Percentiles rank a stretch among this genome's conserved stretches.
Evolutionary conservation across 1,140 invertebrate genomes (phyloP).

Genomic region (Heliconius hewitsoni): DNA sequence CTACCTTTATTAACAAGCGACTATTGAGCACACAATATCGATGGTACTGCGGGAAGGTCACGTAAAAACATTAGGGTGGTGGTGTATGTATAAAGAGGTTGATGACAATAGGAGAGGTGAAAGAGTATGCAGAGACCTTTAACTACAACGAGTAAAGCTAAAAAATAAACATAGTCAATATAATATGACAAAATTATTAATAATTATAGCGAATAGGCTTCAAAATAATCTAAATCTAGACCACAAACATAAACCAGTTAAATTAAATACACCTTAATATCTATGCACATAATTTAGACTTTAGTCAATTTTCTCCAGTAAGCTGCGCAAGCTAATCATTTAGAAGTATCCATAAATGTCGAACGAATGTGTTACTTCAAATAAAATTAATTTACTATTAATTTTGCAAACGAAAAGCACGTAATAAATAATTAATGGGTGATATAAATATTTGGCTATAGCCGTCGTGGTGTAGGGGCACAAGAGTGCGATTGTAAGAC

Average conservation of each 20-base stretch:
- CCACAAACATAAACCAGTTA: not conserved
- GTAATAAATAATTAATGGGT: slow-evolving; percentile 15
- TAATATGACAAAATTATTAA: not conserved
- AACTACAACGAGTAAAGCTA: not conserved
- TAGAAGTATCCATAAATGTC: slow-evolving; percentile 21
- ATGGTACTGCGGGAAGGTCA: too few species aligned
- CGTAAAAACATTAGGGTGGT: too few species aligned
- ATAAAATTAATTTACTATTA: slow-evolving; percentile 29
- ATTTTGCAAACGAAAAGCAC: slow-evolving; percentile 23
- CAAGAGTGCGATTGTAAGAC: too few species aligned
- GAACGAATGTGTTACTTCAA: slow-evolving; percentile 9
- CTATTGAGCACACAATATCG: too few species aligned
- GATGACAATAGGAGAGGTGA: too few species aligned
- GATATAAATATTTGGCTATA: too few species aligned
- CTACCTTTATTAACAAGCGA: too few species aligned
- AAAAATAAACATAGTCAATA: not conserved
- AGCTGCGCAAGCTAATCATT: slow-evolving; percentile 23
- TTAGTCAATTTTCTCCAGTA: slow-evolving; percentile 13
- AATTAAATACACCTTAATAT: not conserved
- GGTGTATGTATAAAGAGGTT: too few species aligned
- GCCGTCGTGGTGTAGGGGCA: too few species aligned
- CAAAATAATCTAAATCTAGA: slow-evolving; percentile 8
- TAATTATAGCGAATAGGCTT: not conserved
- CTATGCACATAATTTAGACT: slow-evolving; percentile 23
- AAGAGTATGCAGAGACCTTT: too few species aligned